phyloP scores from a whole-genome alignment of 2,113 vertebrate species.

The Procapra przewalskii region DNA sequence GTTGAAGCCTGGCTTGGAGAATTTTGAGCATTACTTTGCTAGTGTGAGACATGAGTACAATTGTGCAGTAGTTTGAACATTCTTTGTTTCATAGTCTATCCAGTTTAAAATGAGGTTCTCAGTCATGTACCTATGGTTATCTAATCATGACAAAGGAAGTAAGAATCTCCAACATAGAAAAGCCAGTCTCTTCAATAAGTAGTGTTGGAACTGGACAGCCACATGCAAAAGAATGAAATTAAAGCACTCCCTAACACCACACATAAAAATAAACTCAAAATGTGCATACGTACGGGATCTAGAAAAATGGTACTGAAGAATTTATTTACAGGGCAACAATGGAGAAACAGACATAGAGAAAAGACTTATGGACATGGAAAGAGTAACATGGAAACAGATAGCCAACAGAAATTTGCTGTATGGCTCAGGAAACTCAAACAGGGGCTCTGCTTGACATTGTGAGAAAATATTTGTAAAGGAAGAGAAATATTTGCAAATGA shows the following conservation, averaged over 20 bases:
- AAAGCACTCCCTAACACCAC: neutral
- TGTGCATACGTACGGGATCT: fast-evolving
- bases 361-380: neutral
- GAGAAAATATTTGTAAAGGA: neutral
- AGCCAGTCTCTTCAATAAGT: neutral
- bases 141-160: neutral
- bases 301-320: neutral
- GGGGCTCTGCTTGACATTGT: neutral
- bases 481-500: neutral
- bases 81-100: neutral
- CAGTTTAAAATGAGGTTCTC: neutral
- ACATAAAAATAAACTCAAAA: neutral
- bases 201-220: neutral
- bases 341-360: neutral
- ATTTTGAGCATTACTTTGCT: neutral
- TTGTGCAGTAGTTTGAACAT: neutral
- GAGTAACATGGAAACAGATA: neutral
- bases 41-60: neutral
- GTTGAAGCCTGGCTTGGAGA: neutral
- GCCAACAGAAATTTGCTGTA: neutral
- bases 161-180: neutral
- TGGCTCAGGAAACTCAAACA: neutral
- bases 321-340: neutral
- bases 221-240: neutral
- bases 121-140: neutral